These are phyloP conservation scores for Agrochola circellaris DNA, from an alignment of 2,888 invertebrate genomes.

Conservation along the genomic window DNA sequence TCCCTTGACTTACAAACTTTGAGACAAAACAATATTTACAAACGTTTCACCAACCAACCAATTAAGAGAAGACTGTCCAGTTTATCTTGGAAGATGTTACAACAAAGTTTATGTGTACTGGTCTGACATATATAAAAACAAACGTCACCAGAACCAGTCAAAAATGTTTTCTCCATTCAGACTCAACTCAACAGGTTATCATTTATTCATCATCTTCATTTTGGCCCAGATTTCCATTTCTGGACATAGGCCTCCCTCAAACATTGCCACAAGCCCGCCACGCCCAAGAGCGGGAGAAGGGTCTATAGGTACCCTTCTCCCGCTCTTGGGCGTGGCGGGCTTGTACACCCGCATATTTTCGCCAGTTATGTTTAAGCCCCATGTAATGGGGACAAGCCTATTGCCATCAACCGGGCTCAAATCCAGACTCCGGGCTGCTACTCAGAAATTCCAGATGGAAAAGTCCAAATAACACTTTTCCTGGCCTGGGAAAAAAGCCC, in stretches of 20 bases:
- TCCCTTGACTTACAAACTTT: constrained; percentile 3
- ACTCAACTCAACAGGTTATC: not conserved
- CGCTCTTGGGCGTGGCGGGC: no score
- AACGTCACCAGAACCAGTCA: not conserved
- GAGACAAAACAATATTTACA: not conserved
- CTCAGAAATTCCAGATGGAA: no score
- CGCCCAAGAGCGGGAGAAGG: no score
- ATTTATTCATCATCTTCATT: not conserved
- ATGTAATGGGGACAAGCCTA: not conserved
- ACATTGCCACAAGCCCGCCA: no score
- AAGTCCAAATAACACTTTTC: no score
- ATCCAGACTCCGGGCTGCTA: not conserved
- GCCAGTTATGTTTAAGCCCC: not conserved
- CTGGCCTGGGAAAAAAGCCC: no score
- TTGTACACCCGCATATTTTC: no score
- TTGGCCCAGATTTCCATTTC: no score
- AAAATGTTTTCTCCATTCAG: not conserved
- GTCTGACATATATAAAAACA: not conserved
- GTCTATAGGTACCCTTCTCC: no score
- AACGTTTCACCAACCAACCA: not conserved
- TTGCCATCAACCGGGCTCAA: not conserved
- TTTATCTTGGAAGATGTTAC: not conserved
- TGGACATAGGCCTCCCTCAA: not conserved
- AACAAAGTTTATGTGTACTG: not conserved
- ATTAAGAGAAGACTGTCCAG: not conserved